Evolutionary conservation across 2,113 vertebrate genomes (phyloP), one percentile per base, ranked within the genome.

Genomic region (Choloepus hoffmanni): DNA sequence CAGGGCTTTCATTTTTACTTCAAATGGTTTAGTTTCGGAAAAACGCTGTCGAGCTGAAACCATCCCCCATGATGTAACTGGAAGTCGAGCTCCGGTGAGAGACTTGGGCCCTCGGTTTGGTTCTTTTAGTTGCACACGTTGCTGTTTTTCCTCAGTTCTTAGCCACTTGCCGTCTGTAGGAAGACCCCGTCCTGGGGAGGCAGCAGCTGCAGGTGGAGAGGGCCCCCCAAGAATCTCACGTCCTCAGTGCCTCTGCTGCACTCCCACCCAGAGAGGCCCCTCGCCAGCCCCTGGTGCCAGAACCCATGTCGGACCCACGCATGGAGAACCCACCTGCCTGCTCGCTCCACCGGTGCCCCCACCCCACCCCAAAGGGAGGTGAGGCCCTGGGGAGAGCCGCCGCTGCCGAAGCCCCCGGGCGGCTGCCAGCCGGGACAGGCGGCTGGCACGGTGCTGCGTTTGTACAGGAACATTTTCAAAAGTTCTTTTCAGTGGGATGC

Each of bases 121-220:
- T 91, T 90, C 50, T 21, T 98, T 92, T 79, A 94, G 97, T 97
- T 97, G 96, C 90, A 50, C 97, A 94, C 97, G 60, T 97, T 90
- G 97, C 96, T 96, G 94, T 96, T 97, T 97, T 95, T 95, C 76
- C 94, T 95, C 93, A 83, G 97, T 97, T 89, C 87, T 97, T 98
- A 98, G 97, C 97, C 96, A 18, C 96, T 97, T 96, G 94, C 91
- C 97, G 84, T 98, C 96, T 97, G 97, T 98, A 74, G 97, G 96
- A 97, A 97, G 50, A 53, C 2, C 50, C 50, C 13, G 50, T 14
- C 50, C 10, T 53, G 50, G 50, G 50, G 13, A 8, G 50, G 9
- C 50, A 53, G 50, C 50, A 85, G 81, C 98, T 97, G 72, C 55
- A 92, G 93, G 96, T 97, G 77, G 85, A 93, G 78, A 87, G 65